Percentiles rank a stretch among this genome's conserved stretches.
Evolutionary conservation across 1,140 invertebrate species (phyloP).

Genomic region (Halictus rubicundus): DNA sequence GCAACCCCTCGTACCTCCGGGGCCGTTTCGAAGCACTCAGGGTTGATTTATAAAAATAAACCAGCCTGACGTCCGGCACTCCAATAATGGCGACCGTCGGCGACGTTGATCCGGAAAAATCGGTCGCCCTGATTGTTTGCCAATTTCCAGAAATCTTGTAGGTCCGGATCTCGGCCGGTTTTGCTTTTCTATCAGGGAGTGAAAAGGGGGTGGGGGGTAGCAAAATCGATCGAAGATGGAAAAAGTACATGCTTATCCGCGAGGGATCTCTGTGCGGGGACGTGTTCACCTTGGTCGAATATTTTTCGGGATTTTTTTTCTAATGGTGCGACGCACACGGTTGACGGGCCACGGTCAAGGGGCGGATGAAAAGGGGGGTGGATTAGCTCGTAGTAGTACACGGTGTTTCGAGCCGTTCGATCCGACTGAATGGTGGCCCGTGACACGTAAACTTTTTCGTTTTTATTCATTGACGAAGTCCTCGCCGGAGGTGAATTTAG

Average conservation of each 20-base stretch:
- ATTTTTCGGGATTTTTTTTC: slow-evolving; percentile 10
- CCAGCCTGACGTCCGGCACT: neutral
- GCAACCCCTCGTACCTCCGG: no score
- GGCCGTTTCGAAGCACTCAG: no score
- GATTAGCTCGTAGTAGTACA: slow-evolving; percentile 12
- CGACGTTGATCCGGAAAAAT: neutral
- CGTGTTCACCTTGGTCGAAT: neutral
- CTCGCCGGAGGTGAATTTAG: neutral
- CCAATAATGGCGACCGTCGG: neutral
- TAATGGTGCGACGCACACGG: neutral
- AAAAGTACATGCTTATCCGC: neutral
- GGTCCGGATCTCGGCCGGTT: neutral
- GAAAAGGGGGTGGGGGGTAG: neutral
- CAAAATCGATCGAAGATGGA: no score
- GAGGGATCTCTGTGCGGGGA: neutral
- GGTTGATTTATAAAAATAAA: neutral
- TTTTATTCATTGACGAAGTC: slow-evolving; percentile 1
- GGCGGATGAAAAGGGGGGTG: neutral
- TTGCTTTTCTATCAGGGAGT: neutral
- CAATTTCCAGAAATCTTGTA: slow-evolving; percentile 8
- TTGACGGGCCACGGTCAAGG: slow-evolving; percentile 6
- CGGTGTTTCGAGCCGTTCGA: slow-evolving; percentile 31
- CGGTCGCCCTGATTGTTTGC: neutral
- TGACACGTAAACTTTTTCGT: neutral
- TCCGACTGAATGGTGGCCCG: slow-evolving; percentile 20